A percentile compares a stretch with the other conserved stretches of the same genome.
Conservation (phyloP, 2,113 vertebrate species). For the Pholis gunnellus region DNA sequence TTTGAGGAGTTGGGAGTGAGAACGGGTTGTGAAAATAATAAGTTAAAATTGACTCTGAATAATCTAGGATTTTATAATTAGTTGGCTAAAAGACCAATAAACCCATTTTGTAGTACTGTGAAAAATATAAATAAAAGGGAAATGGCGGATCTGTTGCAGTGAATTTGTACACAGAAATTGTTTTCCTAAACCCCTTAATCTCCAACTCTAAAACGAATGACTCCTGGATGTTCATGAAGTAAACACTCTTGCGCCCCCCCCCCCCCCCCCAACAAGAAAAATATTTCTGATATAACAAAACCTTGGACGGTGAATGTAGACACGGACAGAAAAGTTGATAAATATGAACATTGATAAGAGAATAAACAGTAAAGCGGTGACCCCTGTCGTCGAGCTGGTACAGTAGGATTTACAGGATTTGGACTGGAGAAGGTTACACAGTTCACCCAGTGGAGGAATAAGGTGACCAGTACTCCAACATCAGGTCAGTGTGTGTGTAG, state of each 20-base stretch:
- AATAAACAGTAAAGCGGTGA: background rate
- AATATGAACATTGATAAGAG: background rate
- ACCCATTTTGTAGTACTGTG: background rate
- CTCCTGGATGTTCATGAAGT: background rate
- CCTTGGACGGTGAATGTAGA: background rate
- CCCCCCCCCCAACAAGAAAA: background rate
- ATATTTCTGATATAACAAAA: background rate
- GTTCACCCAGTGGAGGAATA: slow-evolving; percentile 13
- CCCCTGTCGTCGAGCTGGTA: background rate
- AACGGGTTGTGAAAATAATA: background rate
- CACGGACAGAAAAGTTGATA: background rate
- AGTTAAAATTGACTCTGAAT: background rate
- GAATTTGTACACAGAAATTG: background rate
- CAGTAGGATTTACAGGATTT: slow-evolving; percentile 1
- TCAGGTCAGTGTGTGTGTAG: slow-evolving; percentile 7
- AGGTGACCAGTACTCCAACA: background rate
- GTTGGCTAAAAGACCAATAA: background rate
- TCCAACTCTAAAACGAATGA: background rate
- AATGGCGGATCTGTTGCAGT: background rate
- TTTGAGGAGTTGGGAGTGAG: background rate
- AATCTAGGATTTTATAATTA: background rate
- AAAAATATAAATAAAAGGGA: background rate
- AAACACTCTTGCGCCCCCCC: background rate
- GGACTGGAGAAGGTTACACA: slow-evolving; percentile 2
- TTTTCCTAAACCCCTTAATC: background rate